phyloP scores from a whole-genome alignment of 2,888 invertebrate genomes.

The Epinotia bilunana region DNA sequence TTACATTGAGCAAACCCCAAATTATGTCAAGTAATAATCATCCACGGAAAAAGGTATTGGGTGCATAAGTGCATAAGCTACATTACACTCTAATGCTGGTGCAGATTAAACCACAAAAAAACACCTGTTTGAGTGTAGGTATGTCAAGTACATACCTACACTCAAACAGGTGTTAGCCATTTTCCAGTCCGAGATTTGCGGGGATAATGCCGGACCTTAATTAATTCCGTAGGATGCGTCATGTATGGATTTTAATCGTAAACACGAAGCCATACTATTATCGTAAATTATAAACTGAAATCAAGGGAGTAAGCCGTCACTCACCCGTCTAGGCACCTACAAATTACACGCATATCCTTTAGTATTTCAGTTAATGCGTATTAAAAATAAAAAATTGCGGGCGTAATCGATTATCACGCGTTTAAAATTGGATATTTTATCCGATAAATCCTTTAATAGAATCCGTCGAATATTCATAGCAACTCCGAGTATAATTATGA shows the following conservation, averaged over 20 bases:
- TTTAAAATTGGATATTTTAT: slow-evolving; percentile 40
- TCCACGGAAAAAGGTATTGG: background rate
- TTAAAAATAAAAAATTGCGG: slow-evolving; percentile 32
- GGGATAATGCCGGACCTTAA: slow-evolving; percentile 18
- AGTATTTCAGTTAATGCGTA: slow-evolving; percentile 27
- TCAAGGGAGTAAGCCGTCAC: slow-evolving; percentile 39
- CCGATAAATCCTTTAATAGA: slow-evolving; percentile 42
- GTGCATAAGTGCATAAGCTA: background rate
- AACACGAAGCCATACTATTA: slow-evolving; percentile 32
- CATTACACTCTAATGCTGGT: background rate
- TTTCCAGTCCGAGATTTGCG: slow-evolving; percentile 12
- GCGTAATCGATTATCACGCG: slow-evolving; percentile 40
- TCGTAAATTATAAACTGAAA: slow-evolving; percentile 32
- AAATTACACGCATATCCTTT: slow-evolving; percentile 34
- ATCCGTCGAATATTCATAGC: slow-evolving; percentile 49
- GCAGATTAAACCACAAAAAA: background rate
- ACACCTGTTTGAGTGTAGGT: background rate
- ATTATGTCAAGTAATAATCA: background rate
- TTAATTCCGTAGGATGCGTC: slow-evolving; percentile 28
- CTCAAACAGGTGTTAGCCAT: background rate
- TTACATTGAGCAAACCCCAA: background rate
- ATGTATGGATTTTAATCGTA: slow-evolving; percentile 33
- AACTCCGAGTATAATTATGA: slow-evolving; percentile 45
- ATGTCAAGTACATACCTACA: background rate
- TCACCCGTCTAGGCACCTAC: slow-evolving; percentile 40